These are phyloP conservation scores for Xylota segnis DNA, from an alignment of 2,888 invertebrate genomes.

Conservation along the genomic window DNA sequence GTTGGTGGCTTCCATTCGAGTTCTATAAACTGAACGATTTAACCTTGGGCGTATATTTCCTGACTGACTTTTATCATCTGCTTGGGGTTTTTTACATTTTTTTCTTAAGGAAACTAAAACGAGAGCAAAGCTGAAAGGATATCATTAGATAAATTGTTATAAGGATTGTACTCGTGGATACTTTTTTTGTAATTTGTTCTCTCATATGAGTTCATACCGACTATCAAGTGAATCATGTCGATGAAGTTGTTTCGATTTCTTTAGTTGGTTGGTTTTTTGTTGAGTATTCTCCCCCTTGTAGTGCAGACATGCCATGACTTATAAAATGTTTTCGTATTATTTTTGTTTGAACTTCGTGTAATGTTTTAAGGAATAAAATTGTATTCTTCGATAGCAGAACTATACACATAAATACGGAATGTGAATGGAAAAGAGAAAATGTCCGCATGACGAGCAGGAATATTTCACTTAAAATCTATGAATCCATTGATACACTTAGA, in stretches of 20 bases:
- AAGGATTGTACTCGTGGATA: constrained; percentile 30
- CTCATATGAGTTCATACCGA: constrained; percentile 6
- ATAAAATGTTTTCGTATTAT: too few relatives aligned
- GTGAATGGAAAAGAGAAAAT: too few relatives aligned
- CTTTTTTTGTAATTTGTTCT: constrained; percentile 11
- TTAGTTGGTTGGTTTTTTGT: not conserved
- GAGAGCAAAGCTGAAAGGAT: constrained; percentile 40
- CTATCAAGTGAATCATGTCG: not conserved
- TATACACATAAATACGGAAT: too few relatives aligned
- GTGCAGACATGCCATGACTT: too few relatives aligned
- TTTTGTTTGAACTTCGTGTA: too few relatives aligned
- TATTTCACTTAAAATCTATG: too few relatives aligned
- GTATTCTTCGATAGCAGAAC: too few relatives aligned
- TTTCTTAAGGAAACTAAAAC: constrained; percentile 9
- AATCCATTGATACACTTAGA: too few relatives aligned
- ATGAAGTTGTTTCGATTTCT: not conserved
- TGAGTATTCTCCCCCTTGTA: not conserved
- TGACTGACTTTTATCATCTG: constrained; percentile 19
- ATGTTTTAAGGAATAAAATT: too few relatives aligned
- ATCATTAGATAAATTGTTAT: constrained; percentile 68
- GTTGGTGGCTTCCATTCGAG: not conserved
- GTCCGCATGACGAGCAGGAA: too few relatives aligned
- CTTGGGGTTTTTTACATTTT: not conserved
- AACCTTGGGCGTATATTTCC: constrained; percentile 28
- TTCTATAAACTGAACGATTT: not conserved